phyloP scores from a whole-genome alignment of 2,113 vertebrate species.

The Oenanthe melanoleuca region DNA sequence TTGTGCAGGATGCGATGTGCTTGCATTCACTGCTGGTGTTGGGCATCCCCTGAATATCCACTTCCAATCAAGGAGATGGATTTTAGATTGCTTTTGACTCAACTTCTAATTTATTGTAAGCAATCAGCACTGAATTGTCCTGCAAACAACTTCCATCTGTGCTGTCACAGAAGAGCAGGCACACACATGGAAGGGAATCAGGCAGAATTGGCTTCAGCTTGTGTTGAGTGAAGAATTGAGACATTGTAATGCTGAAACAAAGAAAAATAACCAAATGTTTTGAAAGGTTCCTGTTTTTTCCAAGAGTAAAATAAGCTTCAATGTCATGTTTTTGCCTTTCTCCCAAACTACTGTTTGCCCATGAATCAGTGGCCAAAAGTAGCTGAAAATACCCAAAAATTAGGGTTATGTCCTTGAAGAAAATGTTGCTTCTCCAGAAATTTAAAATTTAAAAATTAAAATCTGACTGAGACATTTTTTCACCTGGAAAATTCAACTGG shows the following conservation, averaged over 20 bases:
- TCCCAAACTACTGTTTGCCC: neutral
- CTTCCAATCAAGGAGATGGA: neutral
- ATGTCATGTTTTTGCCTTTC: neutral
- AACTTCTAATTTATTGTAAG: neutral
- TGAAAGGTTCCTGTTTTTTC: neutral
- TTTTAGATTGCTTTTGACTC: neutral
- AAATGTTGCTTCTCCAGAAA: neutral
- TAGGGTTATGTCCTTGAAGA: neutral
- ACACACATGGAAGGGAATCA: neutral
- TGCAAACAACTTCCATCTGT: neutral
- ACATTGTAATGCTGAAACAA: neutral
- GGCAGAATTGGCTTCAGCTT: neutral
- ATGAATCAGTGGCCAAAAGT: neutral
- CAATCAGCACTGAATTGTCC: neutral
- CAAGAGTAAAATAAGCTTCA: neutral
- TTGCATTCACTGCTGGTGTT: neutral
- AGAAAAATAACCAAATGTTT: neutral
- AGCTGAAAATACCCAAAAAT: neutral
- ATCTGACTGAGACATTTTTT: neutral
- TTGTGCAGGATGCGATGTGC: neutral
- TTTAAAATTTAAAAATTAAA: neutral
- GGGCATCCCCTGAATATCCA: neutral
- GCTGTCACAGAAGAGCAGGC: neutral
- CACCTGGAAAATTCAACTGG: neutral
- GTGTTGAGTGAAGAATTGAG: neutral